A percentile compares a stretch with the other conserved stretches of the same genome.
phyloP scores from a whole-genome alignment of 2,888 invertebrate species.

The Chrysotoxum bicinctum region DNA sequence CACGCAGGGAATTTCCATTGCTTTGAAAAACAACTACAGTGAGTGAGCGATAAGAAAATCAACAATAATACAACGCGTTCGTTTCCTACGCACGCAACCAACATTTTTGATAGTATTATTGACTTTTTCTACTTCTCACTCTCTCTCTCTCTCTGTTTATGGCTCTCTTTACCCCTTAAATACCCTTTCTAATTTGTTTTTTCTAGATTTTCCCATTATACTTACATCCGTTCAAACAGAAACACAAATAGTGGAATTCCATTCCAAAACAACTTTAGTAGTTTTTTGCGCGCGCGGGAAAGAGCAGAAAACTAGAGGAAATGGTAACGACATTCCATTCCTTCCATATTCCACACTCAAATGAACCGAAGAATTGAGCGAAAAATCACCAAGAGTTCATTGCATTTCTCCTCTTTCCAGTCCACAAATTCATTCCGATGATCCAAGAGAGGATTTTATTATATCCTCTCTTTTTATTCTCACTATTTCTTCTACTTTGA shows the following conservation, averaged over 20 bases:
- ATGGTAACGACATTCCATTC: slow-evolving; percentile 51
- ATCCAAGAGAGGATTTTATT: slow-evolving; percentile 9
- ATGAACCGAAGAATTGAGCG: slow-evolving; percentile 36
- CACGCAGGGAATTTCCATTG: slow-evolving; percentile 59
- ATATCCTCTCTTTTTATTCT: neutral
- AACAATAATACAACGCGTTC: slow-evolving; percentile 29
- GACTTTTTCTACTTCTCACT: neutral
- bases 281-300: slow-evolving; percentile 32
- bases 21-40: neutral
- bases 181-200: slow-evolving; percentile 40
- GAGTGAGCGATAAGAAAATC: slow-evolving; percentile 41
- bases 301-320: slow-evolving; percentile 6
- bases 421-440: slow-evolving; percentile 19
- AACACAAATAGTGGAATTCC: slow-evolving; percentile 1
- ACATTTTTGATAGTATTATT: slow-evolving; percentile 20
- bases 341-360: neutral
- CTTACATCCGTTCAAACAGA: slow-evolving; percentile 49
- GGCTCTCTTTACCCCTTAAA: neutral
- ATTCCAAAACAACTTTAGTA: neutral
- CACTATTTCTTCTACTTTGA: neutral
- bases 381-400: neutral
- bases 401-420: slow-evolving; percentile 46
- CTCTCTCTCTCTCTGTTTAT: too few species aligned
- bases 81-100: slow-evolving; percentile 29
- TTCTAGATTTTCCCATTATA: slow-evolving; percentile 36